Percentiles rank a stretch among this genome's conserved stretches.
Evolutionary conservation across 2,888 invertebrate species (phyloP).

Genomic region (Watsonalla binaria): DNA sequence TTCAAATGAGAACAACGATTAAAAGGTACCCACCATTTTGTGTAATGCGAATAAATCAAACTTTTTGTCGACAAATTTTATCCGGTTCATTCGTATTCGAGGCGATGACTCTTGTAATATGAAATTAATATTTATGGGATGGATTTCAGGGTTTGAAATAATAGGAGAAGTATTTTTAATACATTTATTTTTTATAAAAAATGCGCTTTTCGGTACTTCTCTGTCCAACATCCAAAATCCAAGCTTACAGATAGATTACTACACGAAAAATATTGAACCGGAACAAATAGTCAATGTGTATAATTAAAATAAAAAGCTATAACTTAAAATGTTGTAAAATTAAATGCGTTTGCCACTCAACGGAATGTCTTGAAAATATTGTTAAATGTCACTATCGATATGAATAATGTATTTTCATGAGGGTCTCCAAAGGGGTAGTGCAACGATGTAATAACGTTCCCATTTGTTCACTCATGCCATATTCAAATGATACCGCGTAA

Average conservation of each 20-base stretch:
- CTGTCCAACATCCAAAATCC: conserved; percentile 39
- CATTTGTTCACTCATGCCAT: too few species aligned
- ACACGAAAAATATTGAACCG: conserved; percentile 38
- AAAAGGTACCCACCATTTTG: conserved; percentile 46
- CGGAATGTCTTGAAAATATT: not conserved
- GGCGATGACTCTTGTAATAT: conserved; percentile 20
- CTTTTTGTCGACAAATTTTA: conserved; percentile 45
- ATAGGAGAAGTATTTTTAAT: conserved; percentile 30
- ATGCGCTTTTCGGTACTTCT: conserved; percentile 52
- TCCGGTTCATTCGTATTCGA: conserved; percentile 16
- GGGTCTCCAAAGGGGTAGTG: too few species aligned
- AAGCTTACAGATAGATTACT: conserved; percentile 53
- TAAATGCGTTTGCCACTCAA: not conserved
- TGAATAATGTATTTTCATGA: not conserved
- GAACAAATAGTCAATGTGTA: not conserved
- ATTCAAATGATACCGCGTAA: too few species aligned
- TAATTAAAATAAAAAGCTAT: too few species aligned
- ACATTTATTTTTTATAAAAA: conserved; percentile 72
- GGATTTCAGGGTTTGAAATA: conserved; percentile 7
- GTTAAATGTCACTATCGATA: not conserved
- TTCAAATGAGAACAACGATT: conserved; percentile 55
- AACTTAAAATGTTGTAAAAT: not conserved
- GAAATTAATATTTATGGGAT: conserved; percentile 39
- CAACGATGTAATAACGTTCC: too few species aligned
- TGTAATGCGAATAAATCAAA: conserved; percentile 52